Evolutionary conservation across 2,888 invertebrate species (phyloP).

Genomic region (Notocelia uddmanniana): DNA sequence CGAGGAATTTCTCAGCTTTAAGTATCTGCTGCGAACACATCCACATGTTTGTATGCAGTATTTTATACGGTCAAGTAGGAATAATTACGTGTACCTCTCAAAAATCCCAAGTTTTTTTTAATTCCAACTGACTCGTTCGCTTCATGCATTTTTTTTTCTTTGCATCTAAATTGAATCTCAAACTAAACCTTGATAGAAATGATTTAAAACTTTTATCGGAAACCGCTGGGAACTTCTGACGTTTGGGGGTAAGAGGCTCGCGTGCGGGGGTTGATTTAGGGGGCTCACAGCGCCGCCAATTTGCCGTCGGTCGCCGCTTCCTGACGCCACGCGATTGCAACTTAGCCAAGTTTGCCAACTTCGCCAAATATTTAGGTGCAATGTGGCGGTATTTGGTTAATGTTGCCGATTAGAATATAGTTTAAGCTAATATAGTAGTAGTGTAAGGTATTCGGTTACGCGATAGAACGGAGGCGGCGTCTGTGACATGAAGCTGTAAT

Average conservation of each 20-base stretch:
- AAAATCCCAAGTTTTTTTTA: not conserved
- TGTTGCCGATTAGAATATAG: slow-evolving; percentile 2
- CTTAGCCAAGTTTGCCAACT: slow-evolving; percentile 24
- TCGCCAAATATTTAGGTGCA: slow-evolving; percentile 23
- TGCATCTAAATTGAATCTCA: not conserved
- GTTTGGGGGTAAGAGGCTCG: slow-evolving; percentile 21
- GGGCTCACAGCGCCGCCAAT: slow-evolving; percentile 15
- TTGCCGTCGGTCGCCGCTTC: slow-evolving; percentile 31
- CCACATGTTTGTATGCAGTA: not conserved
- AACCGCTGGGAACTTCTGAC: slow-evolving; percentile 29
- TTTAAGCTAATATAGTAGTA: too few species aligned
- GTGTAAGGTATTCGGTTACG: too few species aligned
- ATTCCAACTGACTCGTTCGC: not conserved
- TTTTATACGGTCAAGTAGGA: not conserved
- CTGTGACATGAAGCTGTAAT: too few species aligned
- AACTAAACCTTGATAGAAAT: not conserved
- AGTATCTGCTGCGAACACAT: not conserved
- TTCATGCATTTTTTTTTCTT: not conserved
- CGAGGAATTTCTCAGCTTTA: not conserved
- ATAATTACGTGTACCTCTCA: not conserved
- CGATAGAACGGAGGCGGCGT: too few species aligned
- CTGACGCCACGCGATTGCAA: slow-evolving; percentile 36
- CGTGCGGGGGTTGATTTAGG: slow-evolving; percentile 27
- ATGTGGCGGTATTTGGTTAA: slow-evolving; percentile 13
- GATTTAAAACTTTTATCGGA: not conserved